Evolutionary conservation across 2,797 vertebrate genomes (phyloP).

Genomic region (Austrolebias charrua): DNA sequence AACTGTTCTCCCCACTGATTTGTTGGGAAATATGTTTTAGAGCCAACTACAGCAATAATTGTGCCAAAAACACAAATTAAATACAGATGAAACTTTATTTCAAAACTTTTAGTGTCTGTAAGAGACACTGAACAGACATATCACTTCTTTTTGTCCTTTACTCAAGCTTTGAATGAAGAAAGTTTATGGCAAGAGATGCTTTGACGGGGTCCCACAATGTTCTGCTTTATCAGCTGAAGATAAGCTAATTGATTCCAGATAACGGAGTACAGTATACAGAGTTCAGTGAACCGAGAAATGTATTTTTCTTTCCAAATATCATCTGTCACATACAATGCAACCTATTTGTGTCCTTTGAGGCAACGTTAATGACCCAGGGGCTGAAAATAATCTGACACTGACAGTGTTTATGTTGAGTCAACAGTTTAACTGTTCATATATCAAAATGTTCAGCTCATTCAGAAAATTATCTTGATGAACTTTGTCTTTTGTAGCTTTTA

Average conservation of each 20-base stretch:
- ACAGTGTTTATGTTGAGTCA: neutral
- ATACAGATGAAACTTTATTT: slow-evolving; percentile 43
- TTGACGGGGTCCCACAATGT: slow-evolving; percentile 37
- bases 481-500: too few relatives aligned
- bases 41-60: slow-evolving; percentile 48
- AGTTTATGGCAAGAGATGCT: slow-evolving; percentile 42
- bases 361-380: neutral
- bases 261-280: slow-evolving; percentile 34
- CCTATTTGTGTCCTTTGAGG: slow-evolving; percentile 17
- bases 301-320: slow-evolving; percentile 14
- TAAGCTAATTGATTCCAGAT: slow-evolving; percentile 63
- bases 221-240: slow-evolving; percentile 53
- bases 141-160: slow-evolving; percentile 42
- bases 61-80: slow-evolving; percentile 53
- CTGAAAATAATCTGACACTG: slow-evolving; percentile 26
- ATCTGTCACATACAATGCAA: slow-evolving; percentile 29
- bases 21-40: slow-evolving; percentile 57
- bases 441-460: too few relatives aligned
- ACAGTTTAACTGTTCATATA: too few relatives aligned
- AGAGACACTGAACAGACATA: slow-evolving; percentile 39
- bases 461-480: too few relatives aligned
- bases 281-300: slow-evolving; percentile 20
- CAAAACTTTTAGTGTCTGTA: slow-evolving; percentile 44
- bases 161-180: slow-evolving; percentile 19
- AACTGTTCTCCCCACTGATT: slow-evolving; percentile 40